Evolutionary conservation across 2,888 invertebrate species (phyloP).

Genomic region (Gortyna flavago): DNA sequence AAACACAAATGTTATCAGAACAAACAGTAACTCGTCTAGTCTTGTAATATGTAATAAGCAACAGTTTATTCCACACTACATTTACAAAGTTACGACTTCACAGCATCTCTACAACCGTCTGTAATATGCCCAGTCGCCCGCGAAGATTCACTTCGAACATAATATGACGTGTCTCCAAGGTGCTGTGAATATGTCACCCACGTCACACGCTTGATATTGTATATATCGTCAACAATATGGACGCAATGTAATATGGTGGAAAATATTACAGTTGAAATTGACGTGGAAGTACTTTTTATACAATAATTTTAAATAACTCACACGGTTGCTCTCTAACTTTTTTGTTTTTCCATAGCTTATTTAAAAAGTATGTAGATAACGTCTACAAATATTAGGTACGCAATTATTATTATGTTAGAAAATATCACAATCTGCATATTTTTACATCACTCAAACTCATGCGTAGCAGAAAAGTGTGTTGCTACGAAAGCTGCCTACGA

Average conservation of each 20-base stretch:
- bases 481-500: conserved; percentile 34
- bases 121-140: conserved; percentile 5
- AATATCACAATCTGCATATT: not conserved
- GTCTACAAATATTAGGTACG: not conserved
- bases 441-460: not conserved
- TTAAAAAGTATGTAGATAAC: not conserved
- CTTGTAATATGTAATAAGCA: not conserved
- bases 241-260: not conserved
- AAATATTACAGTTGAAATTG: not conserved
- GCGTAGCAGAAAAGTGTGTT: not conserved
- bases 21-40: not conserved
- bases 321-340: no score
- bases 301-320: not conserved
- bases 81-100: conserved; percentile 1
- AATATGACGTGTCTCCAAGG: conserved; percentile 2
- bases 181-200: conserved; percentile 16
- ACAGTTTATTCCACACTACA: not conserved
- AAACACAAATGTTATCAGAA: not conserved
- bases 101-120: not conserved
- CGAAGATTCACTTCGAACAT: conserved; percentile 10
- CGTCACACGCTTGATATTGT: not conserved
- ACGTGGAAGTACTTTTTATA: no score
- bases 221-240: not conserved
- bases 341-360: not conserved
- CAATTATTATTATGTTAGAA: not conserved